phyloP scores from a whole-genome alignment of 2,797 vertebrate species.

The Danio aesculapii region DNA sequence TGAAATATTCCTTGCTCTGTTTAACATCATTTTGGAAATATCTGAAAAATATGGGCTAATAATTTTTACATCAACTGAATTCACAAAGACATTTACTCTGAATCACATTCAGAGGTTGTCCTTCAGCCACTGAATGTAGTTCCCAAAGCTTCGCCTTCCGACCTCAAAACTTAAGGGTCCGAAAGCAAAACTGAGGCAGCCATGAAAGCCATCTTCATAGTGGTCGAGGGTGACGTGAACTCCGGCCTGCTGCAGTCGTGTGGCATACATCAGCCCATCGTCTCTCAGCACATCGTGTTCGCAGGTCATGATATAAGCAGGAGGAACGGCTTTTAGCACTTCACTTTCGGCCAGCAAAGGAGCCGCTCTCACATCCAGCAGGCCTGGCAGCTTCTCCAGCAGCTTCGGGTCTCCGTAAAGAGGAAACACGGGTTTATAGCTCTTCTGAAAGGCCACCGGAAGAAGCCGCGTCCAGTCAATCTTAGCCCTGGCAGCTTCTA shows the following conservation, averaged over 20 bases:
- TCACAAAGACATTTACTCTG: too few relatives aligned
- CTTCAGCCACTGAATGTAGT: conserved; percentile 90
- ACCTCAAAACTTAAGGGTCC: conserved; percentile 86
- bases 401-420: conserved; percentile 75
- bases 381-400: conserved; percentile 77
- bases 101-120: conserved; percentile 82
- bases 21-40: background rate
- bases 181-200: conserved; percentile 89
- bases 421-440: conserved; percentile 81
- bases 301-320: conserved; percentile 92
- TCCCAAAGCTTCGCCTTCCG: conserved; percentile 83
- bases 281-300: conserved; percentile 94
- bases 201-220: conserved; percentile 93
- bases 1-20: too few relatives aligned
- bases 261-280: conserved; percentile 92
- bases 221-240: conserved; percentile 90
- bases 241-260: conserved; percentile 84
- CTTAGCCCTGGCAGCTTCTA: conserved; percentile 69
- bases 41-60: too few relatives aligned
- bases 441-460: conserved; percentile 79
- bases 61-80: too few relatives aligned
- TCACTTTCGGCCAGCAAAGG: conserved; percentile 85
- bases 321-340: conserved; percentile 81
- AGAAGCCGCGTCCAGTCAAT: conserved; percentile 88
- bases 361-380: conserved; percentile 85